Evolutionary conservation across 1,140 invertebrate species (phyloP), one percentile per base, ranked within the genome.

Genomic region (Ceratina australensis): DNA sequence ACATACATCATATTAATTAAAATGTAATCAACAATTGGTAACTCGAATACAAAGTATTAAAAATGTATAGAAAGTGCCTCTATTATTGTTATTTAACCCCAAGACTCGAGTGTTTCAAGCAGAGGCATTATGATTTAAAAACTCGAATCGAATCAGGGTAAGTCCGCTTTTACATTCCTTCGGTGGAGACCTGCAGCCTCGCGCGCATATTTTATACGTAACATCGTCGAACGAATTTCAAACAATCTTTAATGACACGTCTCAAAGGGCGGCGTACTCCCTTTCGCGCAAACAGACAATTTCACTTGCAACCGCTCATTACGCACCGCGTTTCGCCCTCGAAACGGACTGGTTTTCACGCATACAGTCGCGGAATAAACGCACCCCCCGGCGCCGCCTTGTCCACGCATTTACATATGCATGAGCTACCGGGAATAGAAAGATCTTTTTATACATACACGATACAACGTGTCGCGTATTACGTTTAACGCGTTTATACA

Each of bases 211-310:
- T n/a, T n/a, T n/a, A n/a, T n/a, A n/a, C n/a, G n/a, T n/a, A n/a
- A n/a, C n/a, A n/a, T n/a, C n/a, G n/a, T n/a, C n/a, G n/a, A 78
- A 79, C 80, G 54, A 83, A 82, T 82, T 79, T 77, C 74, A 65
- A 82, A 79, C 76, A 71, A 67, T 83, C 81, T 82, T 83, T 83
- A 83, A 83, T 83, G 69, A 78, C 69, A 78, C 60, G 71, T 82
- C 80, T 71, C 74, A 15, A 10, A 22, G 26, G 12, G 13, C 52
- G 20, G 65, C 18, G 16, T 24, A n/a, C 33, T 24, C 56, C 42
- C 54, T 26, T n/a, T 2, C 66, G 47, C 49, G 26, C 61, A 69
- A 77, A 59, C 73, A 75, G 73, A 75, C 73, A 75, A 75, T 75
- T 75, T 67, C 50, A 26, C 54, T n/a, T 13, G 54, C 24, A 75